Evolutionary conservation across 2,797 vertebrate genomes (phyloP).

Genomic region (Lateolabrax maculatus): DNA sequence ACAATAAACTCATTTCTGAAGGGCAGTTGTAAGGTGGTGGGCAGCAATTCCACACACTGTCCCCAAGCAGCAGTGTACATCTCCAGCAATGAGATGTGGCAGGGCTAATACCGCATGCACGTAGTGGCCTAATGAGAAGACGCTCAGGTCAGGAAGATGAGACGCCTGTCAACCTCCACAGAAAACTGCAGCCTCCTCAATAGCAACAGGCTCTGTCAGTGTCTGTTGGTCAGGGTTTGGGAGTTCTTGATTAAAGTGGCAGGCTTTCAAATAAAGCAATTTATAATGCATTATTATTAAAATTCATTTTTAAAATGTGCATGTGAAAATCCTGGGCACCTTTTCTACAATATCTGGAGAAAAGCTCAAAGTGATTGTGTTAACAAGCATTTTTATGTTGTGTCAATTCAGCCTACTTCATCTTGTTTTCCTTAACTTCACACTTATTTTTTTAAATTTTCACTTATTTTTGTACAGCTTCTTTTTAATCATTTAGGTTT

Average conservation of each 20-base stretch:
- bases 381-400: too few relatives aligned
- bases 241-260: slow-evolving; percentile 28
- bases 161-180: slow-evolving; percentile 42
- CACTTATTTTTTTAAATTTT: neutral
- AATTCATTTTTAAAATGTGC: neutral
- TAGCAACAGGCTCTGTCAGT: slow-evolving; percentile 3
- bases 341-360: neutral
- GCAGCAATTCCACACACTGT: slow-evolving; percentile 26
- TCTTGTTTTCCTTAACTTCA: too few relatives aligned
- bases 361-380: too few relatives aligned
- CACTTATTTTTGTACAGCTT: neutral
- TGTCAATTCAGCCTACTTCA: too few relatives aligned
- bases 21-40: slow-evolving; percentile 55
- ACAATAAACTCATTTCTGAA: slow-evolving; percentile 81
- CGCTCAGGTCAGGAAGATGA: slow-evolving; percentile 41
- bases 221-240: slow-evolving; percentile 3
- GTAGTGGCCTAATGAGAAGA: slow-evolving; percentile 66
- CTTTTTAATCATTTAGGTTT: neutral
- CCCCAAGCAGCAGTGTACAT: slow-evolving; percentile 35
- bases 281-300: slow-evolving; percentile 10
- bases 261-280: slow-evolving; percentile 21
- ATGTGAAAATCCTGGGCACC: neutral
- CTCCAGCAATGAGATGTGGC: slow-evolving; percentile 72
- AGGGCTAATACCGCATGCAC: slow-evolving; percentile 69
- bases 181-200: neutral